Evolutionary conservation across 2,888 invertebrate genomes (phyloP), one percentile per base, ranked within the genome.

Genomic region (Eudasyphora cyanicolor): DNA sequence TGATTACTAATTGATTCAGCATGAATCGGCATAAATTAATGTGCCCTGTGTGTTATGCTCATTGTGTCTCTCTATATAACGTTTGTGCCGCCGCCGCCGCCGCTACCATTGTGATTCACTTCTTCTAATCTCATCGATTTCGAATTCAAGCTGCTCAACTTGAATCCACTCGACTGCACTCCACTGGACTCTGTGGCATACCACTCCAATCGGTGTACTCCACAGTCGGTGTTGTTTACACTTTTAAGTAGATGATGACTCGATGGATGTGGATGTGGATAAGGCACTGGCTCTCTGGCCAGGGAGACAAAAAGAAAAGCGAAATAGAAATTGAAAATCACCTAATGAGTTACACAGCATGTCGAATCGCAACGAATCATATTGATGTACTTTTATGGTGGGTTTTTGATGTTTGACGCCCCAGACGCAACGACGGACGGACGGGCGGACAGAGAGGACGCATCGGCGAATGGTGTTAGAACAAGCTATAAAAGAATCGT

Each of bases 1-100:
- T 85, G 86, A 85, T 86, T 87, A 86, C 87, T 87, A 87, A 87
- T 87, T 87, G 86, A 87, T 87, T 86, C 86, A 85, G 84, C 84
- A 86, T 87, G 87, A 87, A 85, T 86, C 84, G 85, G 82, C 82
- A 87, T 85, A 86, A 86, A 85, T 87, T 85, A 85, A 78, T 69
- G 32, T 79, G 62, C 49, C n/a, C n/a, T n/a, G n/a, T n/a, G n/a
- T n/a, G n/a, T n/a, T n/a, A n/a, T n/a, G n/a, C n/a, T n/a, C n/a
- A n/a, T n/a, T n/a, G n/a, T n/a, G n/a, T n/a, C n/a, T n/a, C n/a
- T n/a, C n/a, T n/a, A n/a, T n/a, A n/a, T n/a, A n/a, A n/a, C n/a
- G n/a, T n/a, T n/a, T 74, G 12, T 38, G 32, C 45, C 42, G 38
- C 24, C 10, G 19, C 12, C 12, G 3, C 14, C 24, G 35, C 4